Evolutionary conservation across 2,113 vertebrate genomes (phyloP).

Genomic region (Lamprotornis superbus): DNA sequence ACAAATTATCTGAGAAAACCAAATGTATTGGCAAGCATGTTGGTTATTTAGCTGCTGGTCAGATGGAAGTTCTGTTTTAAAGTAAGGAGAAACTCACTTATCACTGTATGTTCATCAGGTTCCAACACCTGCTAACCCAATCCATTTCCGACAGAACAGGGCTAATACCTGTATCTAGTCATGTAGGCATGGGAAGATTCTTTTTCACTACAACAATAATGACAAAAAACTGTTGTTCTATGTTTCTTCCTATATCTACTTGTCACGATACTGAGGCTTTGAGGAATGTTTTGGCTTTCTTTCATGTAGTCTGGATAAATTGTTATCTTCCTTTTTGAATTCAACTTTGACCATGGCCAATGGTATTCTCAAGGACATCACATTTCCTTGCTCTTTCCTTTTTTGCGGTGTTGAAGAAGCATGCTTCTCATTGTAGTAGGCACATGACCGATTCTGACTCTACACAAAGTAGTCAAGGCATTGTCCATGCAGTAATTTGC

Average conservation of each 20-base stretch:
- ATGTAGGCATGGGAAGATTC: constrained; percentile 79
- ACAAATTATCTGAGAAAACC: constrained; percentile 11
- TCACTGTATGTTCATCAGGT: constrained; percentile 84
- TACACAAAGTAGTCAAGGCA: constrained; percentile 71
- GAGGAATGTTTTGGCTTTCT: constrained; percentile 81
- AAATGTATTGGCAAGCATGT: constrained; percentile 51
- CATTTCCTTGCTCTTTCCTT: constrained; percentile 76
- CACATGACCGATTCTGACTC: constrained; percentile 72
- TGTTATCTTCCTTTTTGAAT: constrained; percentile 68
- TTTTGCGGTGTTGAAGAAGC: constrained; percentile 82
- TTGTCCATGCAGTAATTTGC: constrained; percentile 82
- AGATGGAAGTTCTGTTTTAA: constrained; percentile 71
- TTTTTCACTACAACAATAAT: constrained; percentile 17
- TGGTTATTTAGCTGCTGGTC: constrained; percentile 78
- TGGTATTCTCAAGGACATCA: constrained; percentile 73
- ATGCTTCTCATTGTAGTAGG: constrained; percentile 83
- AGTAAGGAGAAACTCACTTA: constrained; percentile 82
- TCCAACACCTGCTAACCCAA: constrained; percentile 74
- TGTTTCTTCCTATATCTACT: constrained; percentile 81
- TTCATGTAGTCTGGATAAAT: constrained; percentile 71
- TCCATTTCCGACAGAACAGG: constrained; percentile 81
- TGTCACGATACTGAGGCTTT: constrained; percentile 80
- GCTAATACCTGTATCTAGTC: constrained; percentile 78
- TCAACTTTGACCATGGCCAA: constrained; percentile 67
- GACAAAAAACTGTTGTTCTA: constrained; percentile 8